phyloP scores from a whole-genome alignment of 2,888 invertebrate species.

The Andrena camellia region DNA sequence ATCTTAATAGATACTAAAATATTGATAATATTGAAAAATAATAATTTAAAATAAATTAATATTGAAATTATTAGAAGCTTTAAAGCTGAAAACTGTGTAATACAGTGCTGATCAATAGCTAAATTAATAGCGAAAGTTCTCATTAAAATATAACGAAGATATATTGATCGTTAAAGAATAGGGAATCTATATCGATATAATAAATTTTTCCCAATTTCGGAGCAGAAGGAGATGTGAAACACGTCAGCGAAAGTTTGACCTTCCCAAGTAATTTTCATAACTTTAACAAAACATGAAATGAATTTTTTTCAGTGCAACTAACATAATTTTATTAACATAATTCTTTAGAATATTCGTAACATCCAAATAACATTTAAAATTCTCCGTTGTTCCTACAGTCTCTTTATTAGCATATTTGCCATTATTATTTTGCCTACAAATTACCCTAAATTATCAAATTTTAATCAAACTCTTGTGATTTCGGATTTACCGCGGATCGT shows the following conservation, averaged over 20 bases:
- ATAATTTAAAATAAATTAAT: neutral
- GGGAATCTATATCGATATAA: no score
- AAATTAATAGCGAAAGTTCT: no score
- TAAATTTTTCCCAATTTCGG: no score
- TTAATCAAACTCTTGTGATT: conserved; percentile 35
- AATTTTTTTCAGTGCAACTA: neutral
- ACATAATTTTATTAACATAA: neutral
- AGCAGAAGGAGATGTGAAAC: no score
- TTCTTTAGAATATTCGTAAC: neutral
- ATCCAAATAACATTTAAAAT: conserved; percentile 16
- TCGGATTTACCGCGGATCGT: conserved; percentile 30
- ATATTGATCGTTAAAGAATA: no score
- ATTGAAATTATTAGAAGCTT: no score
- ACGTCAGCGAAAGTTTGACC: no score
- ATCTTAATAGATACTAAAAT: neutral
- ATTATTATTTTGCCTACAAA: no score
- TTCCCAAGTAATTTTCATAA: neutral
- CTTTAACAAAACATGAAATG: conserved; percentile 21
- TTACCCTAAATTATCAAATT: neutral
- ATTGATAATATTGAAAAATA: neutral
- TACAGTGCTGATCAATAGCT: no score
- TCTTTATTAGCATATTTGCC: conserved; percentile 61
- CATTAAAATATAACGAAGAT: no score
- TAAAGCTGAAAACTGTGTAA: no score
- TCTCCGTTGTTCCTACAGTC: conserved; percentile 26